phyloP scores from a whole-genome alignment of 2,797 vertebrate genomes.

The Brotula barbata region DNA sequence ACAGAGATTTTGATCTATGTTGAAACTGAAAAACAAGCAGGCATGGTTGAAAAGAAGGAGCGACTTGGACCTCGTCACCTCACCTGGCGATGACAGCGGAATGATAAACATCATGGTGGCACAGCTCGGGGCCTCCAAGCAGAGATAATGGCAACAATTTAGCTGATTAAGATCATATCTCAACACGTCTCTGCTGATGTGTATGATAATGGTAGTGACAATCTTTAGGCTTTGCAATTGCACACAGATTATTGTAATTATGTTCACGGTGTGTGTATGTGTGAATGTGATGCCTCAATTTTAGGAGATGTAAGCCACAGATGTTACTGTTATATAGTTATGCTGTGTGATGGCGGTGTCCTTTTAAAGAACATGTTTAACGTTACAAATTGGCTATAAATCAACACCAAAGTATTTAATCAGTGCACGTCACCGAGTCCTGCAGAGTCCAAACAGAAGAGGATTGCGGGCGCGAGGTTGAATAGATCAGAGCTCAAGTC shows the following conservation, averaged over 20 bases:
- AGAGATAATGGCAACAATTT: constrained; percentile 55
- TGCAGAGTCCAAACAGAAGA: constrained; percentile 18
- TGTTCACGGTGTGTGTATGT: constrained; percentile 29
- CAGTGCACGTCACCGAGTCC: background rate
- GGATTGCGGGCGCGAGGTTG: constrained; percentile 29
- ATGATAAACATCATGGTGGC: constrained; percentile 37
- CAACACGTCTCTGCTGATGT: constrained; percentile 34
- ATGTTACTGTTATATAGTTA: background rate
- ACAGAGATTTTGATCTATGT: constrained; percentile 20
- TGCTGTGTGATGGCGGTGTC: too few species aligned
- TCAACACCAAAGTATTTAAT: background rate
- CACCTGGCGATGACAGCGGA: constrained; percentile 19
- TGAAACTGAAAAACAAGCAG: constrained; percentile 4
- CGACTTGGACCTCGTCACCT: constrained; percentile 13
- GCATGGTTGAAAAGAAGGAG: constrained; percentile 9
- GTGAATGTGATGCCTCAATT: constrained; percentile 21
- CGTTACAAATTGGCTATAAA: background rate
- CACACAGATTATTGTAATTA: constrained; percentile 33
- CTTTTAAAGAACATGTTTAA: too few species aligned
- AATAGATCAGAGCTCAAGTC: constrained; percentile 50
- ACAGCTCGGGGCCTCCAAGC: constrained; percentile 38
- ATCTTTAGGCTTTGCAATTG: constrained; percentile 47
- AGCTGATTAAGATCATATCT: constrained; percentile 50
- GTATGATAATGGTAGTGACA: constrained; percentile 52
- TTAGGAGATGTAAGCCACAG: background rate